Evolutionary conservation across 2,113 vertebrate genomes (phyloP).

Genomic region (Aphyosemion australe): DNA sequence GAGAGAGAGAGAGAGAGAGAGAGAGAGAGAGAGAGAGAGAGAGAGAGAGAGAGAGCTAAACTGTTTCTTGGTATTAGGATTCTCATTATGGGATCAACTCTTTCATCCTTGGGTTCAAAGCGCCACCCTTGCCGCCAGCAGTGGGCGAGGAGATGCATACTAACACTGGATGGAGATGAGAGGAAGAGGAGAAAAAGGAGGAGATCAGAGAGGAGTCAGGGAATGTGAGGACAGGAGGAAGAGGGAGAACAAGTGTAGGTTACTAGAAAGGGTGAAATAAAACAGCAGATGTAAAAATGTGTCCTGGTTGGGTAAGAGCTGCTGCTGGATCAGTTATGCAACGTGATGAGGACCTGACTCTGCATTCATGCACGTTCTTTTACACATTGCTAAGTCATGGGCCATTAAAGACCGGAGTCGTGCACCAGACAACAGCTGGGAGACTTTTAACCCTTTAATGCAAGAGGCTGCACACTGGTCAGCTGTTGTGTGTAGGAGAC

Average conservation of each 20-base stretch:
- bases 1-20: too few species aligned
- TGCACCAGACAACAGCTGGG: slow-evolving; percentile 1
- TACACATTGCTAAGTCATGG: not conserved
- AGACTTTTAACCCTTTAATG: slow-evolving; percentile 4
- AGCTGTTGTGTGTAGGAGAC: too few species aligned
- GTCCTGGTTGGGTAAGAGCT: not conserved
- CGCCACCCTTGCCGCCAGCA: slow-evolving; percentile 42
- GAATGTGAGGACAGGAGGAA: slow-evolving; percentile 8
- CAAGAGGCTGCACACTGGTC: too few species aligned
- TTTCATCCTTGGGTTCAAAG: slow-evolving; percentile 75
- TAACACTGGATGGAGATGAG: slow-evolving; percentile 38
- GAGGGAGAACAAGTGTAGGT: slow-evolving; percentile 21
- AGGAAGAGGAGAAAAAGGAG: slow-evolving; percentile 18
- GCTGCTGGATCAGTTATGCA: slow-evolving; percentile 21
- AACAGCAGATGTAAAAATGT: slow-evolving; percentile 8
- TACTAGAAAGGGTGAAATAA: not conserved
- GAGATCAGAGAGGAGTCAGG: slow-evolving; percentile 12
- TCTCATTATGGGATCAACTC: slow-evolving; percentile 68
- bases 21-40: not conserved
- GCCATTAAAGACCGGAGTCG: not conserved
- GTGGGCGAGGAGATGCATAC: slow-evolving; percentile 45
- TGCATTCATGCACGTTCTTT: not conserved
- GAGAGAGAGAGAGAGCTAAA: slow-evolving; percentile 33
- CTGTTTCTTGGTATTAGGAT: slow-evolving; percentile 60
- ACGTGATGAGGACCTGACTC: slow-evolving; percentile 11